Evolutionary conservation across 2,797 vertebrate genomes (phyloP), one percentile per base, ranked within the genome.

Genomic region (Darevskia mixta): DNA sequence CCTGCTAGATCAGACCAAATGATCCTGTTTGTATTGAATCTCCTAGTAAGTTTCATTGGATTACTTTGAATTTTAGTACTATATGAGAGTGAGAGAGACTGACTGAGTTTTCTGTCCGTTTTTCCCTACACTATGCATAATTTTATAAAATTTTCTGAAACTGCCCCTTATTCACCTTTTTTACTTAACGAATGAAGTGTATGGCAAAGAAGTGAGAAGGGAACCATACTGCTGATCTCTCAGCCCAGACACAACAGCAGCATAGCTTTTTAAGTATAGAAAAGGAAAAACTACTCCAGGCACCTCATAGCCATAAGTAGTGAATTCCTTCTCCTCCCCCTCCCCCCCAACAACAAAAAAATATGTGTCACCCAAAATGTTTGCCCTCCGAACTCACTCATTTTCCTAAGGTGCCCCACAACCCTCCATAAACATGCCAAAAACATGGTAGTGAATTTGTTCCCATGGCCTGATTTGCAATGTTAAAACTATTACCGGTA

Each of bases 391-490:
- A 61, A 61, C 18, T 20, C 58, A 4, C 58, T 61, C 20, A 17
- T 61, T 61, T 18, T 61, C 58, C 58, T 61, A 61, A 61, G 18
- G 15, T 20, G 17, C 58, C 58, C 58, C 58, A 17, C 58, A 17
- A 5, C 18, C 58, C 58, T 61, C 58, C 58, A 61, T 61, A 20
- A 61, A 61, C 6, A 20, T 61, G 58, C 58, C 58, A 20, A 20
- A 61, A 61, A 69, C 82, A 90, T 93, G 87, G 88, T 85, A 82
- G 90, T 87, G 86, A 79, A 29, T 77, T 11, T 66, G 32, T 45
- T 85, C 80, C 61, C 0, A 29, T 77, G 82, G 58, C 58, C 58
- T 61, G 43, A 1, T 35, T 64, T 81, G 61, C 27, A 0, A 1
- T 1, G 32, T 84, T 61, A 61, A 61, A 61, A 18, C 58, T 61